phyloP scores from a whole-genome alignment of 2,888 invertebrate genomes.

The Microplitis manilae region DNA sequence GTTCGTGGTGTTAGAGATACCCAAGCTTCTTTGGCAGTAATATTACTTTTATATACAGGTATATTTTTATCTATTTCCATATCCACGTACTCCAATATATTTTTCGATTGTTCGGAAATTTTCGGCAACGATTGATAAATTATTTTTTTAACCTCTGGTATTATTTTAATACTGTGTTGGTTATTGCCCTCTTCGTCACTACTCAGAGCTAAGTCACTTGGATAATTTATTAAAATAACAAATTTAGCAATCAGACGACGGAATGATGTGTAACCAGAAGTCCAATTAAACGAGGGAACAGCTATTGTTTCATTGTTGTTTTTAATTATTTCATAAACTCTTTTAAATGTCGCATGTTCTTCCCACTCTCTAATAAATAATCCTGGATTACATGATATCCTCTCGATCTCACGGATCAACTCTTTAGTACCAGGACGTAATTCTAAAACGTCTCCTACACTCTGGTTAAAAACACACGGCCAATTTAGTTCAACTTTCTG shows the following conservation, averaged over 20 bases:
- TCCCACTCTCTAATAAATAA: slow-evolving; percentile 73
- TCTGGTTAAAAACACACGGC: slow-evolving; percentile 72
- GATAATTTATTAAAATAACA: slow-evolving; percentile 51
- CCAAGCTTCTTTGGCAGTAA: slow-evolving; percentile 54
- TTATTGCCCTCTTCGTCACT: slow-evolving; percentile 52
- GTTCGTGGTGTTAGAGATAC: slow-evolving; percentile 43
- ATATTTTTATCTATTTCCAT: slow-evolving; percentile 58
- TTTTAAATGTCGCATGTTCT: slow-evolving; percentile 56
- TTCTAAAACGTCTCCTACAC: slow-evolving; percentile 69
- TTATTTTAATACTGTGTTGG: slow-evolving; percentile 49
- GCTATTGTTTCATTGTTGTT: slow-evolving; percentile 44
- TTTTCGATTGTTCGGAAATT: slow-evolving; percentile 49
- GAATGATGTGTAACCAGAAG: slow-evolving; percentile 60
- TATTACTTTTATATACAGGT: slow-evolving; percentile 48
- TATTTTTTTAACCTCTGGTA: slow-evolving; percentile 53
- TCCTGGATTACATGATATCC: slow-evolving; percentile 71
- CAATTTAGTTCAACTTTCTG: slow-evolving; percentile 71
- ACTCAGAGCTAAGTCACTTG: slow-evolving; percentile 49
- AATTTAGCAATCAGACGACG: slow-evolving; percentile 57
- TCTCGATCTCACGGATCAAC: slow-evolving; percentile 72
- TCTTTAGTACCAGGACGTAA: slow-evolving; percentile 62
- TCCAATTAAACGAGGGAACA: slow-evolving; percentile 62
- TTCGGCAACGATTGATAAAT: slow-evolving; percentile 45
- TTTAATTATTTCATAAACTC: slow-evolving; percentile 50
- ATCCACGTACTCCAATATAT: slow-evolving; percentile 57